Percentiles rank a stretch among this genome's conserved stretches.
Evolutionary conservation across 2,113 vertebrate genomes (phyloP).

Genomic region (Paralichthys olivaceus): DNA sequence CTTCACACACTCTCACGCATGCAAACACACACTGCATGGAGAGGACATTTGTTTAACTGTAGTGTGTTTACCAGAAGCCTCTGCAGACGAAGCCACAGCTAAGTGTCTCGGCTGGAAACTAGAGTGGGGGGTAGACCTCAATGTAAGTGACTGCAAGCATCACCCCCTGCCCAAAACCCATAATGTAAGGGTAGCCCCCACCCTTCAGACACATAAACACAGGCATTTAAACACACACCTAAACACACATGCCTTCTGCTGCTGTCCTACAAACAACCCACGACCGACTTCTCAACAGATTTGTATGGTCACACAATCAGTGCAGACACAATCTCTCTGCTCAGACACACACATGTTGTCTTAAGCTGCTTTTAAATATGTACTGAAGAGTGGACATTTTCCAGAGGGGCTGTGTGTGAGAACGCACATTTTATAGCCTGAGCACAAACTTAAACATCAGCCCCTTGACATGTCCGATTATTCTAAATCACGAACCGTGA

Average conservation of each 20-base stretch:
- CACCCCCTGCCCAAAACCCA: not conserved
- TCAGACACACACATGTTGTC: too few species aligned
- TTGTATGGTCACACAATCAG: too few species aligned
- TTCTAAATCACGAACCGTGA: too few species aligned
- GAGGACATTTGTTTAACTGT: slow-evolving; percentile 25
- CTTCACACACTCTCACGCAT: not conserved
- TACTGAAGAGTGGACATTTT: too few species aligned
- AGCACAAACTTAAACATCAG: too few species aligned
- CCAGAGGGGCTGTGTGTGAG: too few species aligned
- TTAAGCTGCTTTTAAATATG: too few species aligned
- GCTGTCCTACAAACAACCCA: slow-evolving; percentile 25
- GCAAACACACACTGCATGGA: not conserved
- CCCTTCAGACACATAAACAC: slow-evolving; percentile 20
- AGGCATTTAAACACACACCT: slow-evolving; percentile 28
- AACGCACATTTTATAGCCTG: too few species aligned
- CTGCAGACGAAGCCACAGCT: slow-evolving; percentile 38
- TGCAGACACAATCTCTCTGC: too few species aligned
- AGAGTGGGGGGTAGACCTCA: not conserved
- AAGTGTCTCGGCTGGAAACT: slow-evolving; percentile 29
- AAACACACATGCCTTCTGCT: slow-evolving; percentile 45
- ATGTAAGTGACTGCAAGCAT: not conserved
- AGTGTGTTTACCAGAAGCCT: slow-evolving; percentile 29
- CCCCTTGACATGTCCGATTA: too few species aligned
- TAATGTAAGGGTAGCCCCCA: slow-evolving; percentile 2
- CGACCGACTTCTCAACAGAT: not conserved